Evolutionary conservation across 2,888 invertebrate species (phyloP).

Genomic region (Teleogryllus oceanicus): DNA sequence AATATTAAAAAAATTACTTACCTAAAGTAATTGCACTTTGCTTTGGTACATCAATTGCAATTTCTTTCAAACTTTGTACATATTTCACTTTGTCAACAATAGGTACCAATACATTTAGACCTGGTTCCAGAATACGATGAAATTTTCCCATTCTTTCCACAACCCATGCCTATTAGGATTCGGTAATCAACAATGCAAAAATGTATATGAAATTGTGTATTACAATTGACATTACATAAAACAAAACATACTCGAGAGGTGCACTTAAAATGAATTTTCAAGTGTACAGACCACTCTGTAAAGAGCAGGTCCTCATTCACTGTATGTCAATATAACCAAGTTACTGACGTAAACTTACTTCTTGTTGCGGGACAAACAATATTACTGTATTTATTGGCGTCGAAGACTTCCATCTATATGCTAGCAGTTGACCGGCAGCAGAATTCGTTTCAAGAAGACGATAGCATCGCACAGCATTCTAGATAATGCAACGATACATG

Average conservation of each 20-base stretch:
- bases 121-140: conserved; percentile 88
- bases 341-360: conserved; percentile 56
- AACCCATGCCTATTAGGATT: conserved; percentile 77
- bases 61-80: conserved; percentile 98
- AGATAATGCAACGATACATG: background rate
- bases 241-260: too few relatives aligned
- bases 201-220: conserved; percentile 19
- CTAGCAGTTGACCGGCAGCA: background rate
- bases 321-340: background rate
- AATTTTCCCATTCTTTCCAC: conserved; percentile 98
- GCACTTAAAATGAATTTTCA: too few relatives aligned
- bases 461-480: background rate
- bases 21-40: conserved; percentile 94
- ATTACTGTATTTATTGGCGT: conserved; percentile 88
- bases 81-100: conserved; percentile 90
- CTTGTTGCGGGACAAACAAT: conserved; percentile 99
- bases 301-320: background rate
- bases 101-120: conserved; percentile 88
- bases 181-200: conserved; percentile 28
- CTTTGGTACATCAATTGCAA: conserved; percentile 97
- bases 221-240: conserved; percentile 21
- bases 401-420: conserved; percentile 48
- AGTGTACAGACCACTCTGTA: too few relatives aligned
- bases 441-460: background rate
- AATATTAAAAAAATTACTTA: conserved; percentile 40